Percentiles rank a stretch among this genome's conserved stretches.
Evolutionary conservation across 2,888 invertebrate genomes (phyloP).

Genomic region (Tethea ocularis): DNA sequence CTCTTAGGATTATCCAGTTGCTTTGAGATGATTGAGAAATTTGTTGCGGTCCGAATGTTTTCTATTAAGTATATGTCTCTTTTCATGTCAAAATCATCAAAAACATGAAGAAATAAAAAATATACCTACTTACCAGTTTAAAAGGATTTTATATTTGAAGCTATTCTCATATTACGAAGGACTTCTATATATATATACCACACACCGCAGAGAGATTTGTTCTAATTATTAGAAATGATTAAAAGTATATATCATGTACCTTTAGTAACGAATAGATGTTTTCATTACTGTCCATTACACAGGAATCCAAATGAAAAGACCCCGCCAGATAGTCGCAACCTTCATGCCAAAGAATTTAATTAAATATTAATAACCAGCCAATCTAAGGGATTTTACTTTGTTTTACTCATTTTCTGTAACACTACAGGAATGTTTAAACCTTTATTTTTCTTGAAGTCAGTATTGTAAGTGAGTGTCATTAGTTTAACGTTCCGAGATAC

Average conservation of each 20-base stretch:
- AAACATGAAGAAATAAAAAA: too few relatives aligned
- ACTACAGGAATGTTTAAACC: background rate
- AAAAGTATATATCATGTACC: slow-evolving; percentile 26
- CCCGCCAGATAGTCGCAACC: slow-evolving; percentile 30
- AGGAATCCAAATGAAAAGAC: slow-evolving; percentile 51
- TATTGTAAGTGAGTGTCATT: slow-evolving; percentile 12
- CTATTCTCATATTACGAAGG: too few relatives aligned
- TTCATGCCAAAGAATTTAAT: slow-evolving; percentile 45
- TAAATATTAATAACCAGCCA: slow-evolving; percentile 41
- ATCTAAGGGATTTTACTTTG: slow-evolving; percentile 23
- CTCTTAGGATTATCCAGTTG: slow-evolving; percentile 22
- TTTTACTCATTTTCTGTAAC: slow-evolving; percentile 20
- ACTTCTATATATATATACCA: too few relatives aligned
- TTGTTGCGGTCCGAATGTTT: too few relatives aligned
- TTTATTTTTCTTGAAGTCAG: slow-evolving; percentile 2
- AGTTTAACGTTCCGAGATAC: slow-evolving; percentile 7
- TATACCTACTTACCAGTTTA: slow-evolving; percentile 14
- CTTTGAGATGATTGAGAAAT: slow-evolving; percentile 44
- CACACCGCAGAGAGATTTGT: background rate
- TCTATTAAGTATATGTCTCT: too few relatives aligned
- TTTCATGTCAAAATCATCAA: too few relatives aligned
- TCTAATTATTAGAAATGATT: background rate
- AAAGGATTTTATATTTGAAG: background rate
- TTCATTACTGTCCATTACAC: slow-evolving; percentile 39
- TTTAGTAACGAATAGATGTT: slow-evolving; percentile 26